phyloP scores from a whole-genome alignment of 2,888 invertebrate species.

The Eilema caniola region DNA sequence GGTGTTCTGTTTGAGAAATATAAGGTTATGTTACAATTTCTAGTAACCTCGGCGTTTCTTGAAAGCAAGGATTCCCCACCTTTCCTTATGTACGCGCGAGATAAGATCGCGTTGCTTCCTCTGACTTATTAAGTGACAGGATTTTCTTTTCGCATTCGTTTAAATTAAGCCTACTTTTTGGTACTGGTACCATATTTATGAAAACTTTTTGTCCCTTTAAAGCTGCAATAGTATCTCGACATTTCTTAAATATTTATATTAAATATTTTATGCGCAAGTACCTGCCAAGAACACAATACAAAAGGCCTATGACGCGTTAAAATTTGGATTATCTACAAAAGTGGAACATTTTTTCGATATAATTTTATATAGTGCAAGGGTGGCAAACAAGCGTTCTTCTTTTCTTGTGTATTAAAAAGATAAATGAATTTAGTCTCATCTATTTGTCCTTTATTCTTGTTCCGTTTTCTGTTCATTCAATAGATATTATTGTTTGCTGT shows the following conservation, averaged over 20 bases:
- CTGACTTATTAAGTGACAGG: background rate
- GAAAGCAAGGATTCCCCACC: background rate
- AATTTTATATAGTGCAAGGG: no score
- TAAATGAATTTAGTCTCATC: background rate
- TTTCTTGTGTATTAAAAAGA: no score
- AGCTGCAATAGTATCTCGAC: no score
- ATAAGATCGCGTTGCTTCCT: background rate
- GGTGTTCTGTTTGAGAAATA: no score
- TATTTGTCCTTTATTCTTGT: background rate
- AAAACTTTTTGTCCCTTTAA: no score
- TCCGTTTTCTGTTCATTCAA: slow-evolving; percentile 22
- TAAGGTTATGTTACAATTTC: background rate
- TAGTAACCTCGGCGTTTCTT: background rate
- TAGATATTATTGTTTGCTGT: slow-evolving; percentile 35
- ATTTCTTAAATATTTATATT: no score
- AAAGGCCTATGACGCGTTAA: no score
- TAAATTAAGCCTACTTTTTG: background rate
- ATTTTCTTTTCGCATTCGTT: background rate
- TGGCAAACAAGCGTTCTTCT: no score
- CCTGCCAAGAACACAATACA: no score
- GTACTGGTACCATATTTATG: background rate
- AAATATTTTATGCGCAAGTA: no score
- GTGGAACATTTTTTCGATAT: no score
- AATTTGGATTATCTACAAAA: no score
- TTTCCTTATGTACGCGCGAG: background rate